phyloP scores from a whole-genome alignment of 2,888 invertebrate species.

The Eilema sororculum region DNA sequence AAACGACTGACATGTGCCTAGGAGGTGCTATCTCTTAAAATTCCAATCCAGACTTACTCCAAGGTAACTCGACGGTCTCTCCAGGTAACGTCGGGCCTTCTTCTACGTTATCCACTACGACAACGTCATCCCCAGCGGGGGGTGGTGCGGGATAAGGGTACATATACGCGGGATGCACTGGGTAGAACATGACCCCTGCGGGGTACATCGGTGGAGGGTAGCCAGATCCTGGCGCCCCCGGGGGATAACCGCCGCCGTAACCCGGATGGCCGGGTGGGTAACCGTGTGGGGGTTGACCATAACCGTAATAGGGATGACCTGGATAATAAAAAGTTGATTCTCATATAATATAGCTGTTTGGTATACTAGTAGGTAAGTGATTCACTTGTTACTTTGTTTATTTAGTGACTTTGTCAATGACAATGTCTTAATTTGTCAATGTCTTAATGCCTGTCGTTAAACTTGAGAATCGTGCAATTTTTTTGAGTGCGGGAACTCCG shows the following conservation, averaged over 20 bases:
- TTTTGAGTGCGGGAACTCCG: no score
- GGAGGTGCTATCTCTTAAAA: conserved; percentile 68
- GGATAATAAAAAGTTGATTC: conserved; percentile 24
- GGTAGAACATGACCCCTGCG: conserved; percentile 70
- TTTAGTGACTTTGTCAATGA: no score
- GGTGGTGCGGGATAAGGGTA: conserved; percentile 63
- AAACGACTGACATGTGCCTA: conserved; percentile 13
- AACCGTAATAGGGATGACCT: conserved; percentile 80
- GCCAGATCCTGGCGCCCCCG: neutral
- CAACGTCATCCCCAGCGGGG: conserved; percentile 59
- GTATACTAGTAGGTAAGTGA: no score
- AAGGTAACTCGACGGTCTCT: conserved; percentile 82
- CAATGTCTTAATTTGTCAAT: no score
- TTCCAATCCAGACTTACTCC: conserved; percentile 78
- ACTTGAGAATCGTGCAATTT: no score
- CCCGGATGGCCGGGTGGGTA: conserved; percentile 53
- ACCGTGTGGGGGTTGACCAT: conserved; percentile 61
- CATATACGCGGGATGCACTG: conserved; percentile 80
- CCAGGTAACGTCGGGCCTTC: conserved; percentile 79
- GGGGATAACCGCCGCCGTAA: conserved; percentile 9
- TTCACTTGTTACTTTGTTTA: no score
- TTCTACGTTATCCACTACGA: conserved; percentile 65
- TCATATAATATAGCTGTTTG: neutral
- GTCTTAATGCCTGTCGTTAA: no score
- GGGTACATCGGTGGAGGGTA: conserved; percentile 58